These are phyloP conservation scores for Delphinapterus leucas DNA, from an alignment of 2,113 vertebrate genomes.

Conservation along the genomic window DNA sequence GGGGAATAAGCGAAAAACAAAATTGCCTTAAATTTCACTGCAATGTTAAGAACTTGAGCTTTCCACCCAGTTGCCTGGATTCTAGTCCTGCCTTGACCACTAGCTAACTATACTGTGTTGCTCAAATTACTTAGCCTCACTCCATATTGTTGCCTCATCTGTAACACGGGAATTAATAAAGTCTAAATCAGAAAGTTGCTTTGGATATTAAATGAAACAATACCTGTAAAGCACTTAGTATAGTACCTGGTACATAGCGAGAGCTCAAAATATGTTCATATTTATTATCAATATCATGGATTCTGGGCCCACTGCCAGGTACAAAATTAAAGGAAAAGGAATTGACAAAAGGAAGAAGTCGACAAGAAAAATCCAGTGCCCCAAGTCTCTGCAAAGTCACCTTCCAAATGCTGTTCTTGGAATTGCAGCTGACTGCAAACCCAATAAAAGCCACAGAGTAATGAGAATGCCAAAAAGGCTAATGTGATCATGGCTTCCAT, in stretches of 20 bases:
- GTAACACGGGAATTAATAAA: background rate
- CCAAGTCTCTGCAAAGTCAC: background rate
- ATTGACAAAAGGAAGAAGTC: background rate
- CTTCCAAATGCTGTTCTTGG: background rate
- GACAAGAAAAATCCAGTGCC: background rate
- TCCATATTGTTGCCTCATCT: background rate
- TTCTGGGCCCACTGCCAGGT: background rate
- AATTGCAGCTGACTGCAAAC: background rate
- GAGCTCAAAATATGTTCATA: background rate
- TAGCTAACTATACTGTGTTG: background rate
- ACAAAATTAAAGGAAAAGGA: background rate
- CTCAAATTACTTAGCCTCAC: background rate
- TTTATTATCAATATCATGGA: background rate
- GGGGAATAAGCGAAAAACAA: background rate
- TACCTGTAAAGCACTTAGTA: background rate
- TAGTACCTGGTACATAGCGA: background rate
- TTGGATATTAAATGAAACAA: background rate
- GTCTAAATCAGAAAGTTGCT: background rate
- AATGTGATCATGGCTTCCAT: background rate
- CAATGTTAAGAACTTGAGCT: background rate
- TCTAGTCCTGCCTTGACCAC: background rate
- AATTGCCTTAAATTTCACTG: background rate
- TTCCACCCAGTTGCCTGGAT: background rate
- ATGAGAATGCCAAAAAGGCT: background rate
- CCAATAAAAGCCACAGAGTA: background rate